Evolutionary conservation across 2,888 invertebrate species (phyloP).

Genomic region (Pyralis farinalis): DNA sequence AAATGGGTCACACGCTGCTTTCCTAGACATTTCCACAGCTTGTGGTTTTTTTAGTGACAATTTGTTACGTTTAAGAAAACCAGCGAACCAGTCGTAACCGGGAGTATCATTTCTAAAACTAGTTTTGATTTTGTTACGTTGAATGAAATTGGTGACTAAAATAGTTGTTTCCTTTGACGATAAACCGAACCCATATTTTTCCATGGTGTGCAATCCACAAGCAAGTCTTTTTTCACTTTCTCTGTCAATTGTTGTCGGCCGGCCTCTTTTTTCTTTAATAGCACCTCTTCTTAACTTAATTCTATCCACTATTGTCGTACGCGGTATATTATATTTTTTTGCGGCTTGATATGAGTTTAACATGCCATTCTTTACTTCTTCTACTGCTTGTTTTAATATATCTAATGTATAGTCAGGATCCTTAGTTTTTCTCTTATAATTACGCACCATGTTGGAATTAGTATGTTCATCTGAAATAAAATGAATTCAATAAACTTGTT

Average conservation of each 20-base stretch:
- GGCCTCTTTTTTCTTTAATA: conserved; percentile 13
- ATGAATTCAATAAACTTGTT: no score
- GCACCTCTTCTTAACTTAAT: conserved; percentile 16
- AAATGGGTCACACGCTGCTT: conserved; percentile 21
- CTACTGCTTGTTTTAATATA: conserved; percentile 15
- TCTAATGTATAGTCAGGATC: conserved; percentile 10
- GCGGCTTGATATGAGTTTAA: conserved; percentile 19
- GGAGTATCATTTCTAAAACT: conserved; percentile 16
- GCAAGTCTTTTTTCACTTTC: conserved; percentile 4
- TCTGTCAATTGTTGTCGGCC: conserved; percentile 2
- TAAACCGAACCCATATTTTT: no score
- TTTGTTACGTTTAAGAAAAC: conserved; percentile 14
- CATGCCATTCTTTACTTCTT: conserved; percentile 12
- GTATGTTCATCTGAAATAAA: no score
- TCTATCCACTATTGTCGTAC: conserved; percentile 17
- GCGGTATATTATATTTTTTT: conserved; percentile 17
- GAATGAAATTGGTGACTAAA: no score
- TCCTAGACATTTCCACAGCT: conserved; percentile 21
- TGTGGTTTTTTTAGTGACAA: conserved; percentile 20
- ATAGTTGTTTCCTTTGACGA: no score
- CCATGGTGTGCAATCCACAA: conserved; percentile 2
- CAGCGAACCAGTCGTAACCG: conserved; percentile 18
- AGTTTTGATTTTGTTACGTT: no score
- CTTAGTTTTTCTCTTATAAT: neutral
- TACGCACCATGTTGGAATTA: neutral